Evolutionary conservation across 2,888 invertebrate genomes (phyloP), one percentile per base, ranked within the genome.

Genomic region (Diaphora mendica): DNA sequence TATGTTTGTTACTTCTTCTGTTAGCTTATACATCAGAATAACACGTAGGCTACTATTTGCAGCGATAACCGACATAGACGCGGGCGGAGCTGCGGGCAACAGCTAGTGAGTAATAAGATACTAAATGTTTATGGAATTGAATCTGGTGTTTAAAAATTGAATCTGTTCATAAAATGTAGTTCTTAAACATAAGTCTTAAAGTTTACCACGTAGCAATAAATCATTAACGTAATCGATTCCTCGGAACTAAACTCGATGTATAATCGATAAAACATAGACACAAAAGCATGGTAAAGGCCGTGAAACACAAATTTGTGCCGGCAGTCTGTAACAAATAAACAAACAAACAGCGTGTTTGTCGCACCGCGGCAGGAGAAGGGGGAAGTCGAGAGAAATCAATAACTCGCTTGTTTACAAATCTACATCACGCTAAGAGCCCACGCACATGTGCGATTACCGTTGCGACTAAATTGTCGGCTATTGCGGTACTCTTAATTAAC

Each of bases 361-460:
- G 75, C 81, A 72, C 73, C 74, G 73, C 62, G 30, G 13, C 48
- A 66, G 68, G 72, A 69, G 70, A 64, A 68, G 64, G 75, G 48
- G 75, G 73, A 39, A 74, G 62, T 79, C 78, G 79, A 76, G 75
- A 79, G 77, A 75, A 73, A 78, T 78, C 75, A 72, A 78, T 78
- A 78, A 67, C 70, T n/a, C 64, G 51, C 71, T 75, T 77, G 77
- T 78, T 78, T 74, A 74, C 83, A 55, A 55, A n/a, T 55, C n/a
- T 4, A 59, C 62, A 83, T 77, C 71, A 70, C 71, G 35, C 70
- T 76, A 77, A 81, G 77, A 72, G 65, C 67, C 73, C 78, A 83
- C 84, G 74, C 79, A 83, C 82, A 83, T 77, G 70, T 77, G 78
- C 82, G 79, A 81, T 83, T 83, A 77, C 51, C 71, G 74, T 72